These are phyloP conservation scores for Piezodorus guildinii DNA, from an alignment of 1,140 invertebrate species.

Conservation along the genomic window DNA sequence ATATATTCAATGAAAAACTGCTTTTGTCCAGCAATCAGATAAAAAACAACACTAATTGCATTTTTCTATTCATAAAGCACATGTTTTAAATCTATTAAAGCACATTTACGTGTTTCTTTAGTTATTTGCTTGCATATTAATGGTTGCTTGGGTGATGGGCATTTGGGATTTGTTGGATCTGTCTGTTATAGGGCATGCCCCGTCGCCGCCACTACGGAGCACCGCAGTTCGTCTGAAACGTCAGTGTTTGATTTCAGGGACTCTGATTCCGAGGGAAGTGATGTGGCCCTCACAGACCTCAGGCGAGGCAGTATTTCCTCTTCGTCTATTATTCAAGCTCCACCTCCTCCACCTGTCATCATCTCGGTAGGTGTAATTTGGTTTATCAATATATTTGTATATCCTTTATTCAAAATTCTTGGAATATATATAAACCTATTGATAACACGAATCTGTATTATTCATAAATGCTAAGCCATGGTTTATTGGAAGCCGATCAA, in stretches of 20 bases:
- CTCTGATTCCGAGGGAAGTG: slow-evolving; percentile 43
- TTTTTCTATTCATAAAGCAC: background rate
- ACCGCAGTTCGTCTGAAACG: slow-evolving; percentile 47
- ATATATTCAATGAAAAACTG: too few relatives aligned
- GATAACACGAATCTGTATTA: too few relatives aligned
- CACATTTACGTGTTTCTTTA: too few relatives aligned
- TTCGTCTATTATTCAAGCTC: slow-evolving; percentile 41
- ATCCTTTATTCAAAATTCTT: too few relatives aligned
- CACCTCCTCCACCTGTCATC: slow-evolving; percentile 38
- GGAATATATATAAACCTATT: too few relatives aligned
- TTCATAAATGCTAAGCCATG: too few relatives aligned
- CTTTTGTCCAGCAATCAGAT: background rate
- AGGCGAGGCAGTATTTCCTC: slow-evolving; percentile 6
- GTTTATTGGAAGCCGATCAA: too few relatives aligned
- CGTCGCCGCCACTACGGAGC: slow-evolving; percentile 30
- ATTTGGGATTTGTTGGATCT: slow-evolving; percentile 2
- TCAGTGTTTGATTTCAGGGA: slow-evolving; percentile 51
- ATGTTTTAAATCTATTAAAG: background rate
- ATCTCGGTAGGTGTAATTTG: slow-evolving; percentile 30
- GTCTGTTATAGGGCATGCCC: slow-evolving; percentile 3
- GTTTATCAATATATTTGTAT: background rate
- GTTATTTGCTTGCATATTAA: background rate
- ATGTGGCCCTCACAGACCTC: background rate
- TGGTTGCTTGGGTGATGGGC: background rate
- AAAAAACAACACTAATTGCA: background rate